Base-by-base conservation (phyloP, 1,140 invertebrate species). In the Drosophila santomea region DNA sequence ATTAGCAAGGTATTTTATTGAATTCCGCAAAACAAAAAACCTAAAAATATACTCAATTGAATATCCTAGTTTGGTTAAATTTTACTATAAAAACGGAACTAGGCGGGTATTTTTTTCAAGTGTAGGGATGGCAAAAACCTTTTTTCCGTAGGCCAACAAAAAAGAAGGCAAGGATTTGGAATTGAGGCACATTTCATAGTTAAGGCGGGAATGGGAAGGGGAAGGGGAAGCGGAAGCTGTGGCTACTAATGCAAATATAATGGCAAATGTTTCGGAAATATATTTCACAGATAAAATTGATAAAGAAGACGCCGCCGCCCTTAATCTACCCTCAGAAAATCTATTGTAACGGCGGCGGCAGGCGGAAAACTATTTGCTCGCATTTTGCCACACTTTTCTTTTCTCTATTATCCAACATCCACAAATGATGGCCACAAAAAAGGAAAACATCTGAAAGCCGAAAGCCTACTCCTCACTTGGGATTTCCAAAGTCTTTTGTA, bases 231-330 rank as follows among this genome's bases (percentile, higher is more conserved):
- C 69, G 83, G 79, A 89, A 63, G 69, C 77, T 78, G 68, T 83
- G 84, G 77, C 84, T 68, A 88, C 84, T 88, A 88, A 88, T 89
- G 84, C 84, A 88, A 88, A 88, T 88, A 88, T 89, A 88, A 88
- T 88, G 84, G 80, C 80, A 88, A 88, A 89, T 88, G 84, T 88
- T 89, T 84, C 84, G 84, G 84, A 89, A 88, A 88, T 89, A 89
- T 88, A 89, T 88, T 89, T 80, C 77, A 80, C 83, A 84, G 80
- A 88, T 88, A 88, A 88, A 88, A 88, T 89, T 89, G 84, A 84
- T 89, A 89, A 89, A 89, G 85, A 47, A 61, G 38, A 41, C n/a
- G 15, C 12, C 14, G 15, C 35, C 55, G 32, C 25, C 20, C 44
- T n/a, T 64, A 61, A 64, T 62, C 57, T 43, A 23, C 23, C 23